Base-by-base conservation (phyloP, 2,797 vertebrate genomes). In the Centropyge bicolor region DNA sequence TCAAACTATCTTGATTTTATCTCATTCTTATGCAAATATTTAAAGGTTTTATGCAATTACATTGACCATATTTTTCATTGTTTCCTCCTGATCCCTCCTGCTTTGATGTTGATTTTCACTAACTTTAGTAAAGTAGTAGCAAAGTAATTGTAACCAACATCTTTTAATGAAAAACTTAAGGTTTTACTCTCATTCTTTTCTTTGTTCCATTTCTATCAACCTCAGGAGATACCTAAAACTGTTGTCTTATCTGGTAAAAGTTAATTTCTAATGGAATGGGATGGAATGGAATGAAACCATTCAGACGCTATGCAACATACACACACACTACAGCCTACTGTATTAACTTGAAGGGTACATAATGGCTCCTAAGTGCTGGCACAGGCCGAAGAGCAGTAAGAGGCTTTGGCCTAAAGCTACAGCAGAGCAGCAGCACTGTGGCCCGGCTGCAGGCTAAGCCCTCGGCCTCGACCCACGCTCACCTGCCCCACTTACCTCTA, bases 331-430 rank as follows among this genome's bases (percentile, higher is more conserved):
- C 31, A 64, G 62, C 16, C 61, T 24, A 27, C 27, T 40, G 17
- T 70, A 20, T 76, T 69, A 69, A 31, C 78, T 71, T 81, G 38
- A 52, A 75, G 66, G 70, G 49, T 4, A 57, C 64, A 82, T 80
- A 84, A 91, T 71, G 87, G 89, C 83, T 83, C 71, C 86, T 85
- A 90, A 89, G 61, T 81, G 84, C 86, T 88, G 86, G 78, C 84
- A 74, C 80, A 80, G 78, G 70, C 78, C 70, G 20, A 9, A 62
- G 88, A 90, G 84, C 85, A 81, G 61, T 96, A 96, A 96, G 95
- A 93, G 89, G 95, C 94, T 96, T 96, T 95, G 78, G 83, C 73
- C 86, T 91, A 95, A 96, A 96, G 91, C 94, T 88, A 76, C 65
- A 83, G 87, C 85, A 79, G 86, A 89, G 88, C 86, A 85, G 78